Percentiles rank a stretch among this genome's conserved stretches.
Conservation (phyloP, 2,113 vertebrate species). For the Arothron firmamentum region DNA sequence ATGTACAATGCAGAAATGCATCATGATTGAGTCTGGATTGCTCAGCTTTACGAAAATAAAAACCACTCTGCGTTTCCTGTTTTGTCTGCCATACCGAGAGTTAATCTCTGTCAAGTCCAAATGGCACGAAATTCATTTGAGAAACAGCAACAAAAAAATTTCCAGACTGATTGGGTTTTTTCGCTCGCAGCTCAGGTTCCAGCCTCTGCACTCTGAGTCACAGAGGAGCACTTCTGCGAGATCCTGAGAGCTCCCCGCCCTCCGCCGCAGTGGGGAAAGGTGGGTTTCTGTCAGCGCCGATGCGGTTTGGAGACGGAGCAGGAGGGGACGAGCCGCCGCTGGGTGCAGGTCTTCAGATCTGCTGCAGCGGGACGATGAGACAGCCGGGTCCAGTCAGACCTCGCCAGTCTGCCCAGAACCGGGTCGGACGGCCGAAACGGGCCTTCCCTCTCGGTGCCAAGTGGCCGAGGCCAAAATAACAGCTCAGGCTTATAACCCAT, state of each 20-base stretch:
- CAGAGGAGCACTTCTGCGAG: neutral
- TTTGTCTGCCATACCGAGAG: too few relatives aligned
- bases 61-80: too few relatives aligned
- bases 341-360: conserved; percentile 39
- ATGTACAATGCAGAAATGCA: too few relatives aligned
- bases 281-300: conserved; percentile 23
- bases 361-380: conserved; percentile 38
- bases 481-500: conserved; percentile 14
- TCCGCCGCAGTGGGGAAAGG: conserved; percentile 28
- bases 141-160: neutral
- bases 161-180: neutral
- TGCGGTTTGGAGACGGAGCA: conserved; percentile 48
- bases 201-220: neutral
- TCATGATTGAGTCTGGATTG: too few relatives aligned
- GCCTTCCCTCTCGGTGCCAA: neutral
- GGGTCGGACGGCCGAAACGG: neutral
- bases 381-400: conserved; percentile 4
- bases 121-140: neutral
- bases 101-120: neutral
- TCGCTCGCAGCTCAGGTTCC: neutral
- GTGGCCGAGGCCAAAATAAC: neutral
- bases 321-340: conserved; percentile 46
- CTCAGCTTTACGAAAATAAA: too few relatives aligned
- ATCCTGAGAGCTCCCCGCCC: conserved; percentile 26
- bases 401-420: too few relatives aligned